phyloP scores from a whole-genome alignment of 2,888 invertebrate species.

The Monoplex corrugatus region DNA sequence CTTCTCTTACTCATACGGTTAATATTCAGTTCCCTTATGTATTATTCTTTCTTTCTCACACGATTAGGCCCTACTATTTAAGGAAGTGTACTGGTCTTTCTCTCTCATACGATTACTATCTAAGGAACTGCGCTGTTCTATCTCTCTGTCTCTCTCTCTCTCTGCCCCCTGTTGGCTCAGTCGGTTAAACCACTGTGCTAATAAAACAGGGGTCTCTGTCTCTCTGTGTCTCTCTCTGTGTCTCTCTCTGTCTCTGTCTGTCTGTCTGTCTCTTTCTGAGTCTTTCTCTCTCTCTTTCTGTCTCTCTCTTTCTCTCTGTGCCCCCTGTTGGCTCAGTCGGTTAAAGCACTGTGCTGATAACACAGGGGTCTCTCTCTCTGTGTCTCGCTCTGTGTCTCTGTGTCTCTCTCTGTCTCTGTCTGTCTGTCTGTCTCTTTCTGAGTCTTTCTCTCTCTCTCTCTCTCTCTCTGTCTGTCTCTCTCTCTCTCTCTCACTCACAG shows the following conservation, averaged over 20 bases:
- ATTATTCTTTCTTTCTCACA: no score
- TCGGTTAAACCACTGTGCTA: no score
- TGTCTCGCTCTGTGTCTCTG: neutral
- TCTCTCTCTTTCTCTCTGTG: neutral
- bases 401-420: neutral
- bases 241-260: neutral
- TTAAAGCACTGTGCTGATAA: no score
- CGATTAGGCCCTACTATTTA: no score
- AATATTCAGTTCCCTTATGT: no score
- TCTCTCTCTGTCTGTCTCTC: neutral
- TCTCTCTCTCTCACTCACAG: neutral
- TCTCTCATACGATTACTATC: neutral
- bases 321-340: neutral
- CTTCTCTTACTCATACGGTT: no score
- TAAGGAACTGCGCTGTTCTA: no score
- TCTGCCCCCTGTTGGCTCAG: neutral
- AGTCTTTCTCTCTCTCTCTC: conserved; percentile 11
- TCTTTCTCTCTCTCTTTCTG: neutral
- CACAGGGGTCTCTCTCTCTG: neutral
- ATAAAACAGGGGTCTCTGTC: no score
- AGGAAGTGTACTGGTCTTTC: no score
- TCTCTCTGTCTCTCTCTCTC: neutral
- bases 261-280: neutral
- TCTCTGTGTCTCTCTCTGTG: neutral
- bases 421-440: conserved; percentile 30